Percentiles rank a stretch among this genome's conserved stretches.
Conservation (phyloP, 2,888 invertebrate species). For the Oeneis ivallda region DNA sequence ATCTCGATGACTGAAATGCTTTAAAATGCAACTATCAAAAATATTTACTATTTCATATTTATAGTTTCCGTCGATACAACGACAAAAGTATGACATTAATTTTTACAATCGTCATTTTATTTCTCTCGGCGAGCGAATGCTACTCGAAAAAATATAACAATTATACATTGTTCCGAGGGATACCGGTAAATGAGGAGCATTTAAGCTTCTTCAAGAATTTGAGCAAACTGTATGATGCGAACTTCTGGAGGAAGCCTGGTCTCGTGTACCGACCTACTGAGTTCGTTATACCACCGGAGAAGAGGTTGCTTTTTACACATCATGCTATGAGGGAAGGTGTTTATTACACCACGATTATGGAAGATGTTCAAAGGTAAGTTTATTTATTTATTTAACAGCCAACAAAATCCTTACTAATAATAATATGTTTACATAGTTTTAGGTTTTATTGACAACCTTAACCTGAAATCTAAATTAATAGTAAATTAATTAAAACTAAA, state of each 20-base stretch:
- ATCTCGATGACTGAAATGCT: slow-evolving; percentile 23
- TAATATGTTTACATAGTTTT: too few relatives aligned
- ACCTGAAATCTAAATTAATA: too few relatives aligned
- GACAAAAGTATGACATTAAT: slow-evolving; percentile 19
- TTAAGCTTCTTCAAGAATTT: slow-evolving; percentile 55
- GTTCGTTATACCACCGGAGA: slow-evolving; percentile 55
- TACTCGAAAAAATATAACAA: slow-evolving; percentile 51
- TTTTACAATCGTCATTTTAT: background rate
- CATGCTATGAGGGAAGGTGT: slow-evolving; percentile 47
- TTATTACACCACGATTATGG: slow-evolving; percentile 53
- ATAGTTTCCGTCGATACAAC: background rate
- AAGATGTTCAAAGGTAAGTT: slow-evolving; percentile 60
- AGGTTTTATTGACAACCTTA: too few relatives aligned
- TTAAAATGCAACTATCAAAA: background rate
- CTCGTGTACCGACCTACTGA: slow-evolving; percentile 53
- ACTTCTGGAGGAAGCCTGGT: slow-evolving; percentile 61
- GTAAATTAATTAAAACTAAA: too few relatives aligned
- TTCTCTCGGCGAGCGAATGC: slow-evolving; percentile 29
- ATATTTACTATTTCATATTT: background rate
- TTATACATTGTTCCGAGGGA: slow-evolving; percentile 58
- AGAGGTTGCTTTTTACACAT: slow-evolving; percentile 45
- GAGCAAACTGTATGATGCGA: slow-evolving; percentile 45
- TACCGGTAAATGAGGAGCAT: slow-evolving; percentile 52
- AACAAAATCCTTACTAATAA: too few relatives aligned
- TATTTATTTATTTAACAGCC: too few relatives aligned